Evolutionary conservation across 2,797 vertebrate genomes (phyloP).

Genomic region (Schizothorax lantsangensis): DNA sequence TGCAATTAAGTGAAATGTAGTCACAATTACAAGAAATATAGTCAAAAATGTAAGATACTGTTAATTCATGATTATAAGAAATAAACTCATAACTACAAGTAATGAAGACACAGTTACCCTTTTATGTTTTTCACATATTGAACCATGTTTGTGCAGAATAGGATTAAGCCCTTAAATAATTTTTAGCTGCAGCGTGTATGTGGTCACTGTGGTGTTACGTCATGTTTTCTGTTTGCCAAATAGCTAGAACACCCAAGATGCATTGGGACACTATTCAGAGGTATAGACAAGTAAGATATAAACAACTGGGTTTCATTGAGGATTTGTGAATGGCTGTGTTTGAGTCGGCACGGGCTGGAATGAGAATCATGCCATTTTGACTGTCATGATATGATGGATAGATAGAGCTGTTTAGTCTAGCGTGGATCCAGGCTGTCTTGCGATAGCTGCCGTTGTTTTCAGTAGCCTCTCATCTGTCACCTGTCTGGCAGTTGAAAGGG

Average conservation of each 20-base stretch:
- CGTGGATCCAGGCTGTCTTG: conserved; percentile 42
- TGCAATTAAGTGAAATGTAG: background rate
- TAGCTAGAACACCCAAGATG: conserved; percentile 42
- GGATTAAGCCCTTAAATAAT: background rate
- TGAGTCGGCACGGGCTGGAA: conserved; percentile 46
- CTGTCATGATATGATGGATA: conserved; percentile 57
- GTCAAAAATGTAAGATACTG: background rate
- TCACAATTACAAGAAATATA: background rate
- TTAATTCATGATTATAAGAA: background rate
- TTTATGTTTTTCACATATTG: background rate
- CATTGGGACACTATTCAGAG: conserved; percentile 23
- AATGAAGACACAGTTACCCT: background rate
- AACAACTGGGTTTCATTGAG: conserved; percentile 40
- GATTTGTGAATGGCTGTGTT: conserved; percentile 55
- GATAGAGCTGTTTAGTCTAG: conserved; percentile 59
- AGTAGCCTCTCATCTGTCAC: conserved; percentile 60
- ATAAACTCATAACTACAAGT: background rate
- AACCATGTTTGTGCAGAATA: conserved; percentile 2
- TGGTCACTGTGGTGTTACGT: background rate
- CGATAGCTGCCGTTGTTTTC: conserved; percentile 57
- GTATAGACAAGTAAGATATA: conserved; percentile 45
- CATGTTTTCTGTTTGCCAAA: conserved; percentile 20
- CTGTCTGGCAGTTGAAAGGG: conserved; percentile 54
- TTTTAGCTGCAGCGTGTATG: background rate
- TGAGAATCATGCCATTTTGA: conserved; percentile 44